phyloP scores from a whole-genome alignment of 1,140 invertebrate genomes.

The Portunus trituberculatus region DNA sequence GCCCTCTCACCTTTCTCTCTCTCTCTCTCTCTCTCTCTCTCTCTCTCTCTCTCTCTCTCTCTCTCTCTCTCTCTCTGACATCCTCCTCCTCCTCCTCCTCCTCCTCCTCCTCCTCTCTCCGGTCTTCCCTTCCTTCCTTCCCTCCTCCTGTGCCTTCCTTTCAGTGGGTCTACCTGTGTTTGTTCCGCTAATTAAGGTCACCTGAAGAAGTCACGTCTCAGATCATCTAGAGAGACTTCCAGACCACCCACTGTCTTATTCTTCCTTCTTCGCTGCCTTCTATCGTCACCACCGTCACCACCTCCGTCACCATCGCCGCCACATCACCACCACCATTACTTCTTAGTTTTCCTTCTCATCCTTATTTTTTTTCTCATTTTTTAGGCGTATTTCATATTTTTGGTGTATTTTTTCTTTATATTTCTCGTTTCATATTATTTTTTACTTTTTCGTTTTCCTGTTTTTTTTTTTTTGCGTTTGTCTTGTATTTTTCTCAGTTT shows the following conservation, averaged over 20 bases:
- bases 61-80: neutral
- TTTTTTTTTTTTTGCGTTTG: neutral
- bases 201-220: conserved; percentile 9
- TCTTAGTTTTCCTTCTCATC: neutral
- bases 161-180: neutral
- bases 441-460: neutral
- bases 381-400: too few relatives aligned
- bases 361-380: neutral
- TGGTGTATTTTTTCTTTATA: too few relatives aligned
- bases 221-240: neutral
- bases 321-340: too few relatives aligned
- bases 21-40: conserved; percentile 30
- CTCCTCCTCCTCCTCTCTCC: neutral
- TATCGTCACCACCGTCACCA: too few relatives aligned
- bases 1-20: neutral
- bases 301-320: too few relatives aligned
- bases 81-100: too few relatives aligned
- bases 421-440: neutral
- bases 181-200: conserved; percentile 22
- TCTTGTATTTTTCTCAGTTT: neutral
- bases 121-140: neutral
- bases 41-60: neutral
- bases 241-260: conserved; percentile 22
- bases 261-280: neutral
- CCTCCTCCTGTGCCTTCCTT: neutral